Conservation (phyloP, 2,888 invertebrate species). For the Caenorhabditis sp. region DNA sequence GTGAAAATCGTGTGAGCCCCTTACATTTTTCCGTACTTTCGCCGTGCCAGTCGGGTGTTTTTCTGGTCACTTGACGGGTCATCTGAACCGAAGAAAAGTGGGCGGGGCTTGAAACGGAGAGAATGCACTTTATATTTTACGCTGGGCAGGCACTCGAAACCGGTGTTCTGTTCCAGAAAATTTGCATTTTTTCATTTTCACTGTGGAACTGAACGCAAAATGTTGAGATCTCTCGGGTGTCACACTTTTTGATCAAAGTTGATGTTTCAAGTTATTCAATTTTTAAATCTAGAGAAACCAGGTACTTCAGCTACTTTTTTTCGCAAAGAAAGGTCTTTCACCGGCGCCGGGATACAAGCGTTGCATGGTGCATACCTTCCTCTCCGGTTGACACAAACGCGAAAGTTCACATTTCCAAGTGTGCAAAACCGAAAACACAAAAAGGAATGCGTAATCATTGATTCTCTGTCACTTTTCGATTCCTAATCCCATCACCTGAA, state of each 20-base stretch:
- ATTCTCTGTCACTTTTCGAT: background rate
- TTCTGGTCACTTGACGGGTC: background rate
- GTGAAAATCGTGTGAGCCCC: conserved; percentile 5
- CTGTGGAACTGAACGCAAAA: too few relatives aligned
- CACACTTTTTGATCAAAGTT: too few relatives aligned
- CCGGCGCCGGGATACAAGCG: too few relatives aligned
- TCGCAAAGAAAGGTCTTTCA: too few relatives aligned
- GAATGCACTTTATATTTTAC: background rate
- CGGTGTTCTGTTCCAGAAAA: background rate
- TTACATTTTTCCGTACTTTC: background rate
- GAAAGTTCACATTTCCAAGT: background rate
- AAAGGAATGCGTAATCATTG: conserved; percentile 9
- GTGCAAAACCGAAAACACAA: background rate
- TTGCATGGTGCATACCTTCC: too few relatives aligned
- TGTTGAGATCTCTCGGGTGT: too few relatives aligned
- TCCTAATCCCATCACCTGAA: background rate
- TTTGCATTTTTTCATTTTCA: background rate
- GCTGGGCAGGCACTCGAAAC: too few relatives aligned
- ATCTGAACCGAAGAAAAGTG: too few relatives aligned
- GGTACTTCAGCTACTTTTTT: too few relatives aligned
- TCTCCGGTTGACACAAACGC: too few relatives aligned
- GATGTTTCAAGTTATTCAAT: too few relatives aligned
- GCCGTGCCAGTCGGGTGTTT: background rate
- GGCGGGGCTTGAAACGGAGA: background rate
- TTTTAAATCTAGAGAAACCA: too few relatives aligned